These are phyloP conservation scores for Agrotis exclamationis DNA, from an alignment of 2,888 invertebrate species.

Conservation along the genomic window DNA sequence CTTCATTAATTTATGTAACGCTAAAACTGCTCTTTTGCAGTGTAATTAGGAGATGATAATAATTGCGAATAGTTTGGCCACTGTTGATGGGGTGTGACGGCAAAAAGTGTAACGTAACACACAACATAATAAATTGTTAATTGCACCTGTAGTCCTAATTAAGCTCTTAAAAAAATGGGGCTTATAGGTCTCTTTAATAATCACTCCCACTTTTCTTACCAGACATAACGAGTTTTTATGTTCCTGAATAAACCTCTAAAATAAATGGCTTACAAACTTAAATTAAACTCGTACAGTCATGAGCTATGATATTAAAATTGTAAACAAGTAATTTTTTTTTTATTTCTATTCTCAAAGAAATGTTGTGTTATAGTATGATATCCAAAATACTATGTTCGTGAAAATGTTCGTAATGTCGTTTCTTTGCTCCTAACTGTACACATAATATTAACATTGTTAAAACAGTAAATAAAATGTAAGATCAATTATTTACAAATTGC, in stretches of 20 bases:
- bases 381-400: no score
- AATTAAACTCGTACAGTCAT: neutral
- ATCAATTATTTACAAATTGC: slow-evolving; percentile 13
- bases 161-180: neutral
- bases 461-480: slow-evolving; percentile 28
- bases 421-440: neutral
- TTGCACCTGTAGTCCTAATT: slow-evolving; percentile 10
- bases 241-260: neutral
- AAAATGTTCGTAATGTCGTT: no score
- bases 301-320: no score
- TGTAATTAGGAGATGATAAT: slow-evolving; percentile 39
- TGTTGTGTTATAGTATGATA: no score
- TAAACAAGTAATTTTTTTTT: no score
- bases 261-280: neutral
- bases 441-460: slow-evolving; percentile 18
- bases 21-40: slow-evolving; percentile 26
- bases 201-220: neutral
- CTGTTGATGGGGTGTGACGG: slow-evolving; percentile 9
- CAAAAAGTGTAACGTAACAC: slow-evolving; percentile 11
- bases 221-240: no score
- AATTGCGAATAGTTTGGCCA: slow-evolving; percentile 23
- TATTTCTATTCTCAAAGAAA: no score
- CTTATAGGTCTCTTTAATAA: neutral
- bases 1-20: slow-evolving; percentile 50
- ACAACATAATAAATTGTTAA: slow-evolving; percentile 10